Evolutionary conservation across 2,797 vertebrate species (phyloP).

Genomic region (Triplophysa yarkandensis): DNA sequence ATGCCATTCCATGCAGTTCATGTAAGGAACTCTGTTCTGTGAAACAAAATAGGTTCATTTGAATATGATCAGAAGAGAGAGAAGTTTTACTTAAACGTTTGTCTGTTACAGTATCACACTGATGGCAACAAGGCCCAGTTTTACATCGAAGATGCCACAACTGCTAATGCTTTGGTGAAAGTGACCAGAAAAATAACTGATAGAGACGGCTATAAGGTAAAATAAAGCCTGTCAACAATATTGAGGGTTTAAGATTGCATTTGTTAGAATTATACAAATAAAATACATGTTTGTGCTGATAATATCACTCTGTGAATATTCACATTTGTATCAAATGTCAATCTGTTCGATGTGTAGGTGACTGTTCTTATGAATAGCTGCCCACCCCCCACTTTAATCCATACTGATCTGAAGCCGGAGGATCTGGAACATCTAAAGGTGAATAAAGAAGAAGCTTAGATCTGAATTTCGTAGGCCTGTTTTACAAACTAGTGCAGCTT

Average conservation of each 20-base stretch:
- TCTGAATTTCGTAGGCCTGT: not conserved
- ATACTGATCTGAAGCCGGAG: conserved; percentile 70
- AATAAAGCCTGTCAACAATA: too few species aligned
- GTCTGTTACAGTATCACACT: conserved; percentile 69
- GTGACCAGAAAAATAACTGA: conserved; percentile 75
- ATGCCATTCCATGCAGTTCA: conserved; percentile 76
- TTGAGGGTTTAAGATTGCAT: too few species aligned
- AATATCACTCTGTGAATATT: not conserved
- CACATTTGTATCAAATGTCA: not conserved
- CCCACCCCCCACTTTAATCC: conserved; percentile 61
- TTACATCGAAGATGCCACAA: conserved; percentile 75
- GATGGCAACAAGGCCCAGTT: conserved; percentile 76
- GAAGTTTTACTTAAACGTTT: not conserved
- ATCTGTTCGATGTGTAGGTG: conserved; percentile 60
- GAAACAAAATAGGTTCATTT: not conserved
- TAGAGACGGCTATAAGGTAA: conserved; percentile 77
- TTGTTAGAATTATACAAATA: too few species aligned
- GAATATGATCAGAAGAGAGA: not conserved
- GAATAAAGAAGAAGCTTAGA: conserved; percentile 30
- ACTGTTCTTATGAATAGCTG: conserved; percentile 69
- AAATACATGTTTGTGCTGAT: too few species aligned
- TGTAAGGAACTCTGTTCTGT: conserved; percentile 58
- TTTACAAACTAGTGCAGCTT: not conserved
- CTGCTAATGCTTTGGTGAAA: conserved; percentile 74
- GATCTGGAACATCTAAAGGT: conserved; percentile 85